Evolutionary conservation across 1,140 invertebrate genomes (phyloP).

Genomic region (Euura saliciscinereae): DNA sequence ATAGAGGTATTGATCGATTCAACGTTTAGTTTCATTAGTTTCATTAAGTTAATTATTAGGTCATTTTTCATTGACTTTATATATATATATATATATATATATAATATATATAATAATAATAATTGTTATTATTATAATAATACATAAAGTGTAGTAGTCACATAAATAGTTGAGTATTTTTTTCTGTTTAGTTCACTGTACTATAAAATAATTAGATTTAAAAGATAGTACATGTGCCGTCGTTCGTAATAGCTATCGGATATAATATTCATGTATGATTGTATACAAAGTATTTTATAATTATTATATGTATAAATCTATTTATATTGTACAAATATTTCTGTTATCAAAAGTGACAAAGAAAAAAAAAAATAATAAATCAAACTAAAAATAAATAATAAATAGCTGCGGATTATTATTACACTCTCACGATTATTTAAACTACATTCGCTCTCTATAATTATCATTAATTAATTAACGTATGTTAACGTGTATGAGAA

Average conservation of each 20-base stretch:
- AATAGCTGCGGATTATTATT: conserved; percentile 44
- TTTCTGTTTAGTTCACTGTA: conserved; percentile 35
- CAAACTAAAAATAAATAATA: conserved; percentile 54
- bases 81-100: conserved; percentile 47
- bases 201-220: conserved; percentile 33
- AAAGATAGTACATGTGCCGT: conserved; percentile 4
- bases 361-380: conserved; percentile 37
- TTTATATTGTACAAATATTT: conserved; percentile 22
- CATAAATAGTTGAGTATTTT: conserved; percentile 57
- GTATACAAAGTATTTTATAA: conserved; percentile 53
- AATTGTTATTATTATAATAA: background rate
- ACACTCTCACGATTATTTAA: conserved; percentile 31
- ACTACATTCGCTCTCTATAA: conserved; percentile 42
- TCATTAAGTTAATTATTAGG: conserved; percentile 50
- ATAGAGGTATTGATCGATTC: conserved; percentile 46
- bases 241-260: background rate
- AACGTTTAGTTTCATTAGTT: conserved; percentile 41
- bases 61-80: conserved; percentile 38
- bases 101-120: conserved; percentile 30
- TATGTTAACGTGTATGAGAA: background rate
- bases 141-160: conserved; percentile 37
- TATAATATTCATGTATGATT: too few relatives aligned
- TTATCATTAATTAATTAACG: background rate
- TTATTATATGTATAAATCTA: conserved; percentile 33
- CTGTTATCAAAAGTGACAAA: conserved; percentile 18